These are phyloP conservation scores for Ellobius talpinus DNA, from an alignment of 2,113 vertebrate species.

Conservation along the genomic window DNA sequence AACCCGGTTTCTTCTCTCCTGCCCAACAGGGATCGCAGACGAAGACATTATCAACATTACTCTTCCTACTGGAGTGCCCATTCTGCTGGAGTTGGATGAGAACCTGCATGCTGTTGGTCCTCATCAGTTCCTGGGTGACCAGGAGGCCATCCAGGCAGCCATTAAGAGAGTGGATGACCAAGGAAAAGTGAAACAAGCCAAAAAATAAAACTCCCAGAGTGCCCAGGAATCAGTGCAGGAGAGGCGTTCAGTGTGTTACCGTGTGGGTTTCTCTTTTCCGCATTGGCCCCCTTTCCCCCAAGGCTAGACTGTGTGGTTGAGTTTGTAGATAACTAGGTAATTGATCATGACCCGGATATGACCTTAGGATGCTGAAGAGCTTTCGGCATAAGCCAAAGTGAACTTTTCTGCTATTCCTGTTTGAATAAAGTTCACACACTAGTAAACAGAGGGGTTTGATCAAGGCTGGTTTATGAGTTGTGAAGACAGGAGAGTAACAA, in stretches of 20 bases:
- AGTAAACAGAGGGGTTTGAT: constrained; percentile 5
- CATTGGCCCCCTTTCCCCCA: background rate
- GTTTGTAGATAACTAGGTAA: constrained; percentile 11
- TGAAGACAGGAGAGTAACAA: constrained; percentile 19
- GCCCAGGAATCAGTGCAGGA: background rate
- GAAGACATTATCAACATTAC: constrained; percentile 93
- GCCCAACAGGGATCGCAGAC: constrained; percentile 93
- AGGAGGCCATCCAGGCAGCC: constrained; percentile 94
- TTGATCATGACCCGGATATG: background rate
- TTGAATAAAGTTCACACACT: constrained; percentile 6
- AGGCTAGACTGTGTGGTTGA: constrained; percentile 9
- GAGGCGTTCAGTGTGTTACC: constrained; percentile 39
- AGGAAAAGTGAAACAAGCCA: constrained; percentile 92
- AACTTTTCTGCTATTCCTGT: background rate
- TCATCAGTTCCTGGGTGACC: constrained; percentile 95
- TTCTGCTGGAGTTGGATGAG: constrained; percentile 95
- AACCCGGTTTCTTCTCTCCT: constrained; percentile 22
- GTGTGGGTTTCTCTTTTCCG: constrained; percentile 38
- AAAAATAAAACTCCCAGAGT: constrained; percentile 73
- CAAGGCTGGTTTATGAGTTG: background rate
- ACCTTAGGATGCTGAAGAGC: constrained; percentile 1
- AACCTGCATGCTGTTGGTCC: constrained; percentile 91
- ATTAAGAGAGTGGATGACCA: constrained; percentile 99
- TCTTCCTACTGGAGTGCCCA: constrained; percentile 95
- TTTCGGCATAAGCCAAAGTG: background rate